A percentile compares a stretch with the other conserved stretches of the same genome.
Evolutionary conservation across 2,888 invertebrate species (phyloP).

Genomic region (Saturnia japonica): DNA sequence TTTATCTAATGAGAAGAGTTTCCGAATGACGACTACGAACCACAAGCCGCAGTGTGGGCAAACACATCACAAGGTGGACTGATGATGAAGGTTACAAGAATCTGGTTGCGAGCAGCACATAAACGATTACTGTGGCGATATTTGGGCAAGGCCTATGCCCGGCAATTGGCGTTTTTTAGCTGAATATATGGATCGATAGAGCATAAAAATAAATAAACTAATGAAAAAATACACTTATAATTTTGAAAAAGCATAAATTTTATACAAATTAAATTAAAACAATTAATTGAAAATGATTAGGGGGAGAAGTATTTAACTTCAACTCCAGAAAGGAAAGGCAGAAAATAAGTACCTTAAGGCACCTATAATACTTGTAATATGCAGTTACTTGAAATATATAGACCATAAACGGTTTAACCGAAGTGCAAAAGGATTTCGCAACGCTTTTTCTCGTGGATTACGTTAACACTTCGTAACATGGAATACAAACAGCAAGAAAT

Average conservation of each 20-base stretch:
- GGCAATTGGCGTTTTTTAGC: too few relatives aligned
- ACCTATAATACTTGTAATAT: conserved; percentile 11
- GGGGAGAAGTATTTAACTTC: neutral
- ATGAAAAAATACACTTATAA: neutral
- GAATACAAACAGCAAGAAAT: neutral
- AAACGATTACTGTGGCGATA: too few relatives aligned
- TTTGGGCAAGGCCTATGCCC: too few relatives aligned
- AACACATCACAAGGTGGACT: too few relatives aligned
- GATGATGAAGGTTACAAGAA: too few relatives aligned
- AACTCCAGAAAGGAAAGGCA: neutral
- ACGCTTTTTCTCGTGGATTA: neutral
- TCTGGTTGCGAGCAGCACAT: too few relatives aligned
- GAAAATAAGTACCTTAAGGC: conserved; percentile 1
- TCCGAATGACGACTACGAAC: too few relatives aligned
- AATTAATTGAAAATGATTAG: neutral
- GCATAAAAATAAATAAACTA: too few relatives aligned
- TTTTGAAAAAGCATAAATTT: neutral
- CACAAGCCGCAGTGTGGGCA: too few relatives aligned
- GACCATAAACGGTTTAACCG: conserved; percentile 10
- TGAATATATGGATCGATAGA: too few relatives aligned
- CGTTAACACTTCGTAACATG: neutral
- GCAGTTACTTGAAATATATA: conserved; percentile 11
- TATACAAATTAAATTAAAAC: neutral
- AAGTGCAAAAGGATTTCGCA: conserved; percentile 4
- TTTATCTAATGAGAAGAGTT: too few relatives aligned